Conservation (phyloP, 2,888 invertebrate genomes). For the Orchesella flavescens region DNA sequence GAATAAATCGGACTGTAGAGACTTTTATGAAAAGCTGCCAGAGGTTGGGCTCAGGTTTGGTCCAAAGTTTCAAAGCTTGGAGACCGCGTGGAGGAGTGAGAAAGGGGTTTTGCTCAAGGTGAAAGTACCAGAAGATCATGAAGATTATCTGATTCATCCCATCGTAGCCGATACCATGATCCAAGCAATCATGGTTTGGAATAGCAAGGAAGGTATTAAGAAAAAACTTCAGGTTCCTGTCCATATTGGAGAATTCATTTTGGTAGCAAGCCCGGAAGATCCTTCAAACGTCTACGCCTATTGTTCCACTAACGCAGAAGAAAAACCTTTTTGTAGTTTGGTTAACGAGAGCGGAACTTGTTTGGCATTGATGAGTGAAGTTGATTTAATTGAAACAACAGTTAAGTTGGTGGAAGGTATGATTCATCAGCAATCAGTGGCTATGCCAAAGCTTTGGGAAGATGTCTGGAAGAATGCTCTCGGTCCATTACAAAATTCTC, state of each 20-base stretch:
- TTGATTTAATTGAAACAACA: constrained; percentile 51
- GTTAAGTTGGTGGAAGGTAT: constrained; percentile 29
- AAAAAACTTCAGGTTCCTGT: not conserved
- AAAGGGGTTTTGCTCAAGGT: constrained; percentile 6
- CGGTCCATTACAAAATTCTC: constrained; percentile 10
- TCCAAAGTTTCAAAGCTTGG: constrained; percentile 7
- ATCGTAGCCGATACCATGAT: no score
- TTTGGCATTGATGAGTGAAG: constrained; percentile 12
- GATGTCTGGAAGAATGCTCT: constrained; percentile 10
- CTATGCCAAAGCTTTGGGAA: constrained; percentile 37
- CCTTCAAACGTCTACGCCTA: not conserved
- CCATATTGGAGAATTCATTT: no score
- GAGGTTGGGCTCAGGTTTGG: constrained; percentile 53
- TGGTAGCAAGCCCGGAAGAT: not conserved
- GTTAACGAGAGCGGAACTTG: constrained; percentile 13
- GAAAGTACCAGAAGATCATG: no score
- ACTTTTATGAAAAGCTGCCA: constrained; percentile 41
- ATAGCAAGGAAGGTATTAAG: not conserved
- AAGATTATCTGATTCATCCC: no score
- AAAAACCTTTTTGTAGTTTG: not conserved
- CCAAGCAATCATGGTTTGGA: no score
- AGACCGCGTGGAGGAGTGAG: not conserved
- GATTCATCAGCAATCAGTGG: not conserved
- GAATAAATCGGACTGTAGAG: not conserved
- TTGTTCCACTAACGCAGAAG: not conserved